Evolutionary conservation across 2,113 vertebrate species (phyloP).

Genomic region (Thalassoma bifasciatum): DNA sequence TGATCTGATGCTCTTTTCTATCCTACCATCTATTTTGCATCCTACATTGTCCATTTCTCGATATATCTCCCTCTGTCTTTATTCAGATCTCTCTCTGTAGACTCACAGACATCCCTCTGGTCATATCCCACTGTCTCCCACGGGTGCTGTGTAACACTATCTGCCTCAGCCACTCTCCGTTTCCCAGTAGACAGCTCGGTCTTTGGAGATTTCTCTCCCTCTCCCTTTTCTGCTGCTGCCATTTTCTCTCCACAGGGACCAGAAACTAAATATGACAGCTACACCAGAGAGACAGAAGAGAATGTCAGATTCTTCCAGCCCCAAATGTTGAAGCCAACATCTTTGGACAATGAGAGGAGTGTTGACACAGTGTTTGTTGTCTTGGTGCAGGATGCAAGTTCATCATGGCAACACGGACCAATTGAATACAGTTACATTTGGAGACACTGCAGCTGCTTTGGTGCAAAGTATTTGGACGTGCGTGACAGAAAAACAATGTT

Average conservation of each 20-base stretch:
- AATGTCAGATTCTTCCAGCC: constrained; percentile 65
- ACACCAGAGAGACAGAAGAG: constrained; percentile 64
- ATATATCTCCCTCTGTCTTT: constrained; percentile 17
- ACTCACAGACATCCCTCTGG: constrained; percentile 54
- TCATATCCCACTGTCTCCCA: constrained; percentile 67
- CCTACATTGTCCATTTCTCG: constrained; percentile 8
- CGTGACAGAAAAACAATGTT: too few species aligned
- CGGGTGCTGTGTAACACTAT: constrained; percentile 75
- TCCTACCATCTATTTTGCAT: background rate
- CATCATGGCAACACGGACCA: background rate
- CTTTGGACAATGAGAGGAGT: too few species aligned
- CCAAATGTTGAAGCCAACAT: constrained; percentile 35
- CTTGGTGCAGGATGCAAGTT: background rate
- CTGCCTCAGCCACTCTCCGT: constrained; percentile 65
- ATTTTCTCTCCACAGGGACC: constrained; percentile 64
- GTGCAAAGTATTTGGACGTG: background rate
- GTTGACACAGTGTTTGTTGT: background rate
- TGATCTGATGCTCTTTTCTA: too few species aligned
- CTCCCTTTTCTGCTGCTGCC: constrained; percentile 53
- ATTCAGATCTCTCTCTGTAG: constrained; percentile 1
- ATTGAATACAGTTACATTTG: background rate
- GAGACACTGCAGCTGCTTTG: background rate
- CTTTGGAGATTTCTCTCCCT: constrained; percentile 63
- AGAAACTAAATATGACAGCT: constrained; percentile 77
- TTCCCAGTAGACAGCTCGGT: constrained; percentile 69